Conservation (phyloP, 2,113 vertebrate species). For the Catharus fuscescens region DNA sequence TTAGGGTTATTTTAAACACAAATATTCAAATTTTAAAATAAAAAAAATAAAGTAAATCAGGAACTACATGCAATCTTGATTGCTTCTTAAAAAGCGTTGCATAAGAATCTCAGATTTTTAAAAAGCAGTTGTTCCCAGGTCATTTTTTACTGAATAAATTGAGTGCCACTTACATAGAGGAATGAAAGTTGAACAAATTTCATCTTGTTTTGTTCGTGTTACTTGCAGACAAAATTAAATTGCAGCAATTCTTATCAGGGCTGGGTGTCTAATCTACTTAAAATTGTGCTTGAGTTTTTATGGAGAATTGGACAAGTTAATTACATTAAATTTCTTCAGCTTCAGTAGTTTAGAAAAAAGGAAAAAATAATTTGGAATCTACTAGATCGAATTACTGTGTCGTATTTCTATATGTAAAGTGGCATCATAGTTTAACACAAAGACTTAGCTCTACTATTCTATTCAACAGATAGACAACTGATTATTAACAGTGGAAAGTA, state of each 20-base stretch:
- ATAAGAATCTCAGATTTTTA: background rate
- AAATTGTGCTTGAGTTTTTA: background rate
- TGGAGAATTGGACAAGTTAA: background rate
- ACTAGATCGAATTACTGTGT: background rate
- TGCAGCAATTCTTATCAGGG: background rate
- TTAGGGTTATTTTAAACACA: background rate
- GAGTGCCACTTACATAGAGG: background rate
- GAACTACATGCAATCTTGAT: background rate
- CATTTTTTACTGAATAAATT: background rate
- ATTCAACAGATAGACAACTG: background rate
- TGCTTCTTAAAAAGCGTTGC: background rate
- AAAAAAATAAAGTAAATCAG: background rate
- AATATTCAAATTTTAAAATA: background rate
- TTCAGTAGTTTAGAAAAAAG: background rate
- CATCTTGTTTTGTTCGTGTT: background rate
- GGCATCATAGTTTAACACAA: background rate
- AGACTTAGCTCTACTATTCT: background rate
- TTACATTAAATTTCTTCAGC: background rate
- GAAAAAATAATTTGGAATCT: background rate
- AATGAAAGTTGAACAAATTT: background rate
- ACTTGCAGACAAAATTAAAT: background rate
- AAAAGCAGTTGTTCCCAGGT: background rate
- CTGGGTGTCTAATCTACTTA: background rate
- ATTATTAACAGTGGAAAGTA: background rate
- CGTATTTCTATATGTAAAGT: background rate